Evolutionary conservation across 2,888 invertebrate genomes (phyloP), one percentile per base, ranked within the genome.

Genomic region (Oscheius sp.): DNA sequence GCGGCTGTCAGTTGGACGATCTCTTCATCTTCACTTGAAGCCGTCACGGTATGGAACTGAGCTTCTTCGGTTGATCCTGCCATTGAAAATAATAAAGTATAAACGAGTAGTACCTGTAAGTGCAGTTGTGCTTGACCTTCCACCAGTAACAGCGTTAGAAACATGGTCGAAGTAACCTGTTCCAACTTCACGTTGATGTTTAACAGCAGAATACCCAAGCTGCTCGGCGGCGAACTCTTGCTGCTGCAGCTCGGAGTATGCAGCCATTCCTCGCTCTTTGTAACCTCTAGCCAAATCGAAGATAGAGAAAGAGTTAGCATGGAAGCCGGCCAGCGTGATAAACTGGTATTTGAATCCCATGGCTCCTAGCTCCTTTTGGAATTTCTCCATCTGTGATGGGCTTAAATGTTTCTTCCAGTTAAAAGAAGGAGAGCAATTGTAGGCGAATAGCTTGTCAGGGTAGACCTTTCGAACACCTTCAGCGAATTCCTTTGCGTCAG

Each of bases 281-380:
- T 87, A 87, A 66, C 83, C 80, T n/a, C 79, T 61, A 20, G 87
- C 86, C 63, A 87, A 69, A 50, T 87, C 83, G 69, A 84, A 87
- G 80, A 87, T 86, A 61, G 81, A 76, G 71, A 83, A 86, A 72
- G 84, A 85, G 75, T 87, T 83, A 28, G 85, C 80, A 72, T 87
- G 87, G 82, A 85, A 87, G 49, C 87, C 87, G 57, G 87, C 87
- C 54, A 87, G 73, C 2, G 87, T 87, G 73, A 87, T 86, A 80
- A 87, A 87, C 74, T 87, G 87, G 73, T 85, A 87, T 69, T 86
- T 86, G 85, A 86, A 87, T 50, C 87, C 87, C 86, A 87, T 85
- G 12, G 81, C 82, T 14, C 84, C 86, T 49, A 87, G 77, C 73
- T 86, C 86, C 66, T 80, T 80, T 64, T 80, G 85, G 81, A 86